phyloP scores from a whole-genome alignment of 2,888 invertebrate species.

The Dasypogon diadema region DNA sequence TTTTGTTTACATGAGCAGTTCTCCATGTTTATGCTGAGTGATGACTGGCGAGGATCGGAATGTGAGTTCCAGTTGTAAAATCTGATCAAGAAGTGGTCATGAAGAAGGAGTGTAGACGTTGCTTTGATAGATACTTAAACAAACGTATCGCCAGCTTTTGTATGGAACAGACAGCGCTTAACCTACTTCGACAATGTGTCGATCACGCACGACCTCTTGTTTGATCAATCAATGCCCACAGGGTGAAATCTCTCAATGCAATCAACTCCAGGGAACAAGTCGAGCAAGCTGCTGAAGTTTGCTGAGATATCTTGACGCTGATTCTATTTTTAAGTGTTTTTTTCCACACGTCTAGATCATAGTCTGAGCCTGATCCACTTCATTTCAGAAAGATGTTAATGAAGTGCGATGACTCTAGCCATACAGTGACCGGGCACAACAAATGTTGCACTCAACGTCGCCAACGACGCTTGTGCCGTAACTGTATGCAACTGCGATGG shows the following conservation, averaged over 20 bases:
- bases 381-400: neutral
- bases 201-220: conserved; percentile 20
- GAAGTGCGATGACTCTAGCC: conserved; percentile 8
- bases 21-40: too few relatives aligned
- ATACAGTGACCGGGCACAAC: neutral
- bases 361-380: neutral
- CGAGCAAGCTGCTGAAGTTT: neutral
- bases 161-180: conserved; percentile 16
- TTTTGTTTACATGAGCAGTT: too few relatives aligned
- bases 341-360: neutral
- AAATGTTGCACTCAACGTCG: neutral
- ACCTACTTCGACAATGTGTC: conserved; percentile 13
- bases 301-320: neutral
- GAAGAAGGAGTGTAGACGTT: too few relatives aligned
- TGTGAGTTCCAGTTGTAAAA: too few relatives aligned
- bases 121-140: too few relatives aligned
- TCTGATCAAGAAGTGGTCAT: too few relatives aligned
- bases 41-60: too few relatives aligned
- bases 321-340: neutral
- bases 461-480: neutral
- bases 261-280: neutral
- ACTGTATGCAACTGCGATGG: too few relatives aligned
- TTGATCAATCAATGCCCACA: conserved; percentile 4
- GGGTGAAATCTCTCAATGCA: neutral
- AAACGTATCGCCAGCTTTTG: too few relatives aligned